A percentile compares a stretch with the other conserved stretches of the same genome.
Evolutionary conservation across 2,888 invertebrate species (phyloP).

Genomic region (Drepanosiphum platanoidis): DNA sequence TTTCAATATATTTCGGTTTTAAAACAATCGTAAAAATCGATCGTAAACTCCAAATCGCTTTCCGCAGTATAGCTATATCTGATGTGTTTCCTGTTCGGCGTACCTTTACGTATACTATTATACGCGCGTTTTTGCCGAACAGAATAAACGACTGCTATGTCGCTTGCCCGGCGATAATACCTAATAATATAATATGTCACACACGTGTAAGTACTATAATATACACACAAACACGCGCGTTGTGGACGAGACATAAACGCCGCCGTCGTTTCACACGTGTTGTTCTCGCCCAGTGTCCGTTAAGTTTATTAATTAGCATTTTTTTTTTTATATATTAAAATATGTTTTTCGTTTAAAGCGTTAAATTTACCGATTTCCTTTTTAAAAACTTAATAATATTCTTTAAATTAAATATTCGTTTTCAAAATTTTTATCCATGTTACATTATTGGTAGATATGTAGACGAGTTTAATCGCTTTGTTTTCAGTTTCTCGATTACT

Average conservation of each 20-base stretch:
- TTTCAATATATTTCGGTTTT: not conserved
- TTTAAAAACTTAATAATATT: no score
- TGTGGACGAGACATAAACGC: slow-evolving; percentile 15
- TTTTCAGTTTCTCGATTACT: no score
- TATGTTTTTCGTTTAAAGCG: no score
- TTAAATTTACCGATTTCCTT: no score
- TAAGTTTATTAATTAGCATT: no score
- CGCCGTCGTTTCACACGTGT: slow-evolving; percentile 3
- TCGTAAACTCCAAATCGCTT: not conserved
- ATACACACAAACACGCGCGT: not conserved
- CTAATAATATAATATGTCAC: slow-evolving; percentile 19
- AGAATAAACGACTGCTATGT: not conserved
- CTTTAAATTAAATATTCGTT: no score
- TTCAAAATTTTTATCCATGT: no score
- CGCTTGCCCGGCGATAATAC: slow-evolving; percentile 4
- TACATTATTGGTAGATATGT: no score
- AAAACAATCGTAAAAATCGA: not conserved
- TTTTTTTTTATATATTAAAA: no score
- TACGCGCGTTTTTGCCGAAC: not conserved
- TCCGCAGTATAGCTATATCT: no score
- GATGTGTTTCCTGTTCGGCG: no score
- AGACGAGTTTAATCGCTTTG: no score
- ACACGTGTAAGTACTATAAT: not conserved
- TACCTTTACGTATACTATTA: not conserved
- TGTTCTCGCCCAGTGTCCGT: slow-evolving; percentile 10